Evolutionary conservation across 2,888 invertebrate species (phyloP).

Genomic region (Heliconius sara): DNA sequence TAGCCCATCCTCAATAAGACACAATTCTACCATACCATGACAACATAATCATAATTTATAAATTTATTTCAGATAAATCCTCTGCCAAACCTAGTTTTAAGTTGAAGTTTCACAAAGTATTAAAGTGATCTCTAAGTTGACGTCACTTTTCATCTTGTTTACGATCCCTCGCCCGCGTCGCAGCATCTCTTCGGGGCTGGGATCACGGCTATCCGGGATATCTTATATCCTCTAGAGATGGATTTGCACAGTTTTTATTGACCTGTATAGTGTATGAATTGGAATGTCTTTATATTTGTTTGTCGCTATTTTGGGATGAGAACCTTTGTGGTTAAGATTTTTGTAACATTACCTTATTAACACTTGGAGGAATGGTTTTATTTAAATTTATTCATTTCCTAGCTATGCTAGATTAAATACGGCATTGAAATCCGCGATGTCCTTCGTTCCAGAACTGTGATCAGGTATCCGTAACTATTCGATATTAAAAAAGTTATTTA

Average conservation of each 20-base stretch:
- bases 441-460: no score
- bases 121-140: constrained; percentile 23
- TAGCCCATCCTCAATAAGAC: not conserved
- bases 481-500: no score
- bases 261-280: not conserved
- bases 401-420: no score
- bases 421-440: no score
- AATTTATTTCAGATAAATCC: not conserved
- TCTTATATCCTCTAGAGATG: constrained; percentile 10
- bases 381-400: no score
- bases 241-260: constrained; percentile 10
- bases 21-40: not conserved
- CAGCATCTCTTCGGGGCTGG: not conserved
- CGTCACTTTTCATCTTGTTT: constrained; percentile 20
- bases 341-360: not conserved
- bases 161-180: not conserved
- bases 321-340: not conserved
- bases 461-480: no score
- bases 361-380: no score
- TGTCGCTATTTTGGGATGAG: not conserved
- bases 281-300: not conserved
- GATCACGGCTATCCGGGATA: constrained; percentile 1
- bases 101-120: constrained; percentile 15
- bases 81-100: not conserved
- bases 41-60: not conserved